phyloP scores from a whole-genome alignment of 1,140 invertebrate species.

The Sinonovacula constricta region DNA sequence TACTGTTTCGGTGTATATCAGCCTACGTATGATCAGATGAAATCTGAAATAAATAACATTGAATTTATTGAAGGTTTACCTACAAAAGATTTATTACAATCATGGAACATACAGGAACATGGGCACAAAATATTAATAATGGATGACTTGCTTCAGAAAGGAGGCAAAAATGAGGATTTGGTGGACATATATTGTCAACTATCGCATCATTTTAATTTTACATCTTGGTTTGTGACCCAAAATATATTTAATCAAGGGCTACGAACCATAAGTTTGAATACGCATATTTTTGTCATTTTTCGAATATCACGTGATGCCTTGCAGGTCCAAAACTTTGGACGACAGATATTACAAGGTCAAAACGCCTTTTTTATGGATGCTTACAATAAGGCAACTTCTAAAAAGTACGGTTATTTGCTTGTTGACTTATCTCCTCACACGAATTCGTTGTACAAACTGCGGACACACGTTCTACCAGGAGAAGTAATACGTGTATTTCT shows the following conservation, averaged over 20 bases:
- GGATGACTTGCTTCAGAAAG: not conserved
- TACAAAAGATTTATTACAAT: not conserved
- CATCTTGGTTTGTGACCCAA: not conserved
- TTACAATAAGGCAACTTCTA: not conserved
- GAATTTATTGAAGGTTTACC: not conserved
- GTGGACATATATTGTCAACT: not conserved
- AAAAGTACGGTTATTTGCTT: not conserved
- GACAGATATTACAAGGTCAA: not conserved
- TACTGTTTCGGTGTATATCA: not conserved
- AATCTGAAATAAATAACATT: not conserved
- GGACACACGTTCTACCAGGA: not conserved
- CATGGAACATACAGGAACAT: not conserved
- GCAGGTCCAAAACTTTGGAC: not conserved
- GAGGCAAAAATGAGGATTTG: not conserved
- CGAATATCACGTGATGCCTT: not conserved
- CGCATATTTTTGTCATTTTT: not conserved
- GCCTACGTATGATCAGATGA: not conserved
- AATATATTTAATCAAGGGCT: not conserved
- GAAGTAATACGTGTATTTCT: not conserved
- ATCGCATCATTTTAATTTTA: not conserved
- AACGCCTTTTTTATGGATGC: not conserved
- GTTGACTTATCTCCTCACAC: not conserved
- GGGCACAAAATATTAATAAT: not conserved
- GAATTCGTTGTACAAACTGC: not conserved
- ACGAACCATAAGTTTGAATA: not conserved